Evolutionary conservation across 2,113 vertebrate species (phyloP).

Genomic region (Aplodontia rufa): DNA sequence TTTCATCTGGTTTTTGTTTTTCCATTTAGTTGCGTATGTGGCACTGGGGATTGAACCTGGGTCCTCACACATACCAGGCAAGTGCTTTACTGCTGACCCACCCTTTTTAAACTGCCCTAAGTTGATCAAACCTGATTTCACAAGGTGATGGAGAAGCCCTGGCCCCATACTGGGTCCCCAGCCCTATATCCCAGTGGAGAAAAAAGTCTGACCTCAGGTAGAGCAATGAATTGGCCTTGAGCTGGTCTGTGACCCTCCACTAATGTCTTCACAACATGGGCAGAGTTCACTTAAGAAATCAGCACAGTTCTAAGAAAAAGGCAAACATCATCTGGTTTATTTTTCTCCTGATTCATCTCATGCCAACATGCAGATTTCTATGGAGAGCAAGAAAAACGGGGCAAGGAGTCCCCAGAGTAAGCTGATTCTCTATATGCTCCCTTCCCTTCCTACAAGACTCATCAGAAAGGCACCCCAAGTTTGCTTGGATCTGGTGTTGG

Average conservation of each 20-base stretch:
- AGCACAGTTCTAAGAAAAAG: constrained; percentile 70
- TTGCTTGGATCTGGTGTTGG: background rate
- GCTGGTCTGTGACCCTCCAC: constrained; percentile 58
- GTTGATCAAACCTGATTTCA: constrained; percentile 49
- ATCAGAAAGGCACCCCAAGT: background rate
- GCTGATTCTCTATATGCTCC: background rate
- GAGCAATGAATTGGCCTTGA: constrained; percentile 59
- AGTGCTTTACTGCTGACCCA: no score
- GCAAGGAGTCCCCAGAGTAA: background rate
- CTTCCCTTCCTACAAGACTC: background rate
- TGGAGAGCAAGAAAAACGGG: background rate
- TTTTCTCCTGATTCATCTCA: constrained; percentile 66
- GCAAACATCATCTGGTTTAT: constrained; percentile 70
- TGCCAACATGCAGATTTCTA: constrained; percentile 47
- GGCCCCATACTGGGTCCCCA: background rate
- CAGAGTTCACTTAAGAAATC: constrained; percentile 77
- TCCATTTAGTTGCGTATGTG: no score
- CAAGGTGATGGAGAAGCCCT: background rate
- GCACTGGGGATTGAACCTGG: no score
- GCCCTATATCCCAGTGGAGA: background rate
- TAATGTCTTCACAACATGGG: constrained; percentile 51
- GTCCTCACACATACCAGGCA: no score
- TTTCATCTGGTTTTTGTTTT: no score
- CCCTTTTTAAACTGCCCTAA: constrained; percentile 21
- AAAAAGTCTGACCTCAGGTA: constrained; percentile 35